Base-by-base conservation (phyloP, 1,140 invertebrate species). In the Solenopsis invicta region DNA sequence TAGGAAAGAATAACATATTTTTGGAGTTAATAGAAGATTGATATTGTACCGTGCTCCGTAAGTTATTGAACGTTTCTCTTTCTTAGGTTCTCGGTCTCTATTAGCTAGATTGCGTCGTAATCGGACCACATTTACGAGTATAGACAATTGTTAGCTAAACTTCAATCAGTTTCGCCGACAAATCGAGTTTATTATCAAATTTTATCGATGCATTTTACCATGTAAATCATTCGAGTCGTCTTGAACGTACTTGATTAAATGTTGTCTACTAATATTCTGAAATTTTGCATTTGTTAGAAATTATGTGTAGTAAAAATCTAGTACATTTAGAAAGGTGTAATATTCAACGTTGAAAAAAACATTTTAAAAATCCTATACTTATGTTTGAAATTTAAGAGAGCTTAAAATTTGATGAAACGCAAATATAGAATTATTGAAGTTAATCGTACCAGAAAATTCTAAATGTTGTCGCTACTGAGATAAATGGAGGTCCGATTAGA, bases 1-100 rank as follows among this genome's bases (percentile, higher is more conserved):
- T 87, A 91, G 82, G 45, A 93, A 90, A 94, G 90, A 93, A 91
- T 92, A 93, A 94, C 92, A 94, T 94, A 94, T 94, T 94, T 94
- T 94, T 94, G 93, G 93, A 94, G 90, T 94, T 93, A 92, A 87
- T 91, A 91, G 91, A 91, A 67, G 71, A 89, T 90, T 89, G 86
- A 91, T 89, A 91, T 89, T 87, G 85, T 91, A 88, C 59, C 85
- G 84, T 91, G 87, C 88, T 91, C 90, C 90, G 88, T 92, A 88
- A 89, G 86, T 91, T 90, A 77, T 90, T 91, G 86, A 82, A 80
- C 48, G 85, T 88, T 66, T 86, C 81, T 89, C 81, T 81, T 80
- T 90, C 77, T 90, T 87, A 85, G 72, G 54, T 90, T 90, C 56
- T 87, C 54, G 71, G 85, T 87, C 54, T 87, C 75, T 71, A 89